Percentiles rank a stretch among this genome's conserved stretches.
These are phyloP conservation scores for Hydriomena furcata DNA, from an alignment of 2,888 invertebrate species.

Conservation along the genomic window DNA sequence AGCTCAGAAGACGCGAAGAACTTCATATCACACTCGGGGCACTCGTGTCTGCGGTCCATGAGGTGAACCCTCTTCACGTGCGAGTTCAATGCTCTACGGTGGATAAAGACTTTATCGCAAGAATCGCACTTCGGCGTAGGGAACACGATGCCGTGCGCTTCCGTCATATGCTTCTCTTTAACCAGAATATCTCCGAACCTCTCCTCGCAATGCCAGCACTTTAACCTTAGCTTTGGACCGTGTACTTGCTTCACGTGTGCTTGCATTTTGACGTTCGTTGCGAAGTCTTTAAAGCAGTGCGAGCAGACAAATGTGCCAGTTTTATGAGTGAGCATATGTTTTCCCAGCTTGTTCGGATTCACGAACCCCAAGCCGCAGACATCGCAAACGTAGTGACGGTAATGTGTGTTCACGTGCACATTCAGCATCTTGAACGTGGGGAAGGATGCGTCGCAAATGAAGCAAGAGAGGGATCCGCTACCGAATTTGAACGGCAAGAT, in stretches of 20 bases:
- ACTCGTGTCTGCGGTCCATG: constrained; percentile 49
- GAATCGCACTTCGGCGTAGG: constrained; percentile 48
- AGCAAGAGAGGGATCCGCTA: constrained; percentile 36
- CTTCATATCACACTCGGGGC: constrained; percentile 65
- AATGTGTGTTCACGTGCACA: constrained; percentile 54
- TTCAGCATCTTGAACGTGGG: constrained; percentile 51
- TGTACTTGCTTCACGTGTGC: constrained; percentile 59
- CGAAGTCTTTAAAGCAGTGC: constrained; percentile 23
- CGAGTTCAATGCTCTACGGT: constrained; percentile 47
- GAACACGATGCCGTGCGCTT: constrained; percentile 46
- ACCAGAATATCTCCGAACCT: constrained; percentile 41
- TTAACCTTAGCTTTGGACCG: constrained; percentile 48
- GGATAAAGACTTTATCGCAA: constrained; percentile 55
- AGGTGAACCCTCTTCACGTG: constrained; percentile 54
- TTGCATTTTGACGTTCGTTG: constrained; percentile 53
- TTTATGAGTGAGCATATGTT: constrained; percentile 63
- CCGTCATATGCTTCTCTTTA: constrained; percentile 49
- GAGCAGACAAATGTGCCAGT: constrained; percentile 38
- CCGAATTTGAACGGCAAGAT: constrained; percentile 58
- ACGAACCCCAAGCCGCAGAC: constrained; percentile 63
- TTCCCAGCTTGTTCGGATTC: constrained; percentile 51
- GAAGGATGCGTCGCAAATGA: constrained; percentile 50
- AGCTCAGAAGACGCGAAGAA: constrained; percentile 58
- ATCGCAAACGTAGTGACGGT: constrained; percentile 54
- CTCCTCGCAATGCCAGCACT: constrained; percentile 49